Evolutionary conservation across 2,888 invertebrate species (phyloP).

Genomic region (Phrixothrix hirtus): DNA sequence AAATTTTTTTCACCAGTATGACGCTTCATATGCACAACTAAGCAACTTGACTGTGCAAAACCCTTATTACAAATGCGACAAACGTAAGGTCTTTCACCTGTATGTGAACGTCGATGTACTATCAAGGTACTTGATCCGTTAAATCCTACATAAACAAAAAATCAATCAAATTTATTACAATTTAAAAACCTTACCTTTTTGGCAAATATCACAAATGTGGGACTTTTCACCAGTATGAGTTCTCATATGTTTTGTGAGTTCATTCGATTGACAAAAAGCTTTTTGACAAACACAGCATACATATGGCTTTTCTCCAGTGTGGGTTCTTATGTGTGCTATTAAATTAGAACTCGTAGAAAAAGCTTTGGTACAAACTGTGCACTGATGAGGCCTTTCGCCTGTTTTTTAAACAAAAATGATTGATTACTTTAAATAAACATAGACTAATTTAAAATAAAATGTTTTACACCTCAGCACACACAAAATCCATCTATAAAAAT

Average conservation of each 20-base stretch:
- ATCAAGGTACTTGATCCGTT: constrained; percentile 54
- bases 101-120: constrained; percentile 52
- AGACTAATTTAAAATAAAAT: too few species aligned
- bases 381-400: constrained; percentile 57
- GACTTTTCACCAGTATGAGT: constrained; percentile 58
- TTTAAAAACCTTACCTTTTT: constrained; percentile 57
- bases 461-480: too few species aligned
- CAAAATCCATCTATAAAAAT: too few species aligned
- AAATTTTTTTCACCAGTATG: constrained; percentile 48
- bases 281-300: constrained; percentile 56
- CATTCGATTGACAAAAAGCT: constrained; percentile 56
- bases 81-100: constrained; percentile 53
- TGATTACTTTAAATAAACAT: too few species aligned
- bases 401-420: too few species aligned
- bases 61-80: constrained; percentile 52
- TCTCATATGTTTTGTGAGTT: constrained; percentile 56
- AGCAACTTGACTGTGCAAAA: constrained; percentile 54
- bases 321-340: constrained; percentile 56
- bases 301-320: constrained; percentile 57
- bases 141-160: constrained; percentile 48
- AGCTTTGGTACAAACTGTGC: constrained; percentile 54
- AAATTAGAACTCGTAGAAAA: constrained; percentile 58
- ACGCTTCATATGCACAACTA: constrained; percentile 54
- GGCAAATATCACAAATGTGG: constrained; percentile 56
- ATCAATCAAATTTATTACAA: too few species aligned